phyloP scores from a whole-genome alignment of 2,888 invertebrate genomes.

The Cephonodes hylas region DNA sequence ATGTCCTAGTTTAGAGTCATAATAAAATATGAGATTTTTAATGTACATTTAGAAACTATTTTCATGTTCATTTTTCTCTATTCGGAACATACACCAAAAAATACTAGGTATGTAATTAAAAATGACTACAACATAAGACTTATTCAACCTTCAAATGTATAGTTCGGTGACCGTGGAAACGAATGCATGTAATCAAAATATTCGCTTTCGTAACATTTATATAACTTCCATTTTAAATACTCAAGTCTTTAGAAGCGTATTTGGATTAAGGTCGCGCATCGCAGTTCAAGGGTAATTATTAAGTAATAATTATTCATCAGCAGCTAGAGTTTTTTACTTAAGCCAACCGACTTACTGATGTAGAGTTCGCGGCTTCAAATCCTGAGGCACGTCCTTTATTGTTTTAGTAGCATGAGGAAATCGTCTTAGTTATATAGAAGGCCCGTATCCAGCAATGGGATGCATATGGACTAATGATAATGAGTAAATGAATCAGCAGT shows the following conservation, averaged over 20 bases:
- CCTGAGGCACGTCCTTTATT: no score
- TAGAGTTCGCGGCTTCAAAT: no score
- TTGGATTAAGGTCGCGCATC: not conserved
- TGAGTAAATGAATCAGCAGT: no score
- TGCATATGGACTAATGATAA: not conserved
- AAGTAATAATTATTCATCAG: not conserved
- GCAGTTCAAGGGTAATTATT: not conserved
- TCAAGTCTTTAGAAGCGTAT: not conserved
- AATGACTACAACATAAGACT: not conserved
- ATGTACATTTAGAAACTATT: no score
- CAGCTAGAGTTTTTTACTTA: no score
- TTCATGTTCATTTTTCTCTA: no score
- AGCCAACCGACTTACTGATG: no score
- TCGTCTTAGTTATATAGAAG: not conserved
- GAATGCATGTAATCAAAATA: not conserved
- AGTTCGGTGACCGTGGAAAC: not conserved
- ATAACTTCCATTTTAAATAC: not conserved
- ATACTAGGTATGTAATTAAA: not conserved
- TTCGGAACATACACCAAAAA: no score
- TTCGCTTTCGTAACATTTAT: not conserved
- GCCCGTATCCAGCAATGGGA: not conserved
- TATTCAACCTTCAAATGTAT: not conserved
- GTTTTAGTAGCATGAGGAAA: no score
- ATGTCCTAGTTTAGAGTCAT: no score
- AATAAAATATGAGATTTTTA: no score